Percentiles rank a stretch among this genome's conserved stretches.
These are phyloP conservation scores for Rhagologus leucostigma DNA, from an alignment of 2,113 vertebrate genomes.

Conservation along the genomic window DNA sequence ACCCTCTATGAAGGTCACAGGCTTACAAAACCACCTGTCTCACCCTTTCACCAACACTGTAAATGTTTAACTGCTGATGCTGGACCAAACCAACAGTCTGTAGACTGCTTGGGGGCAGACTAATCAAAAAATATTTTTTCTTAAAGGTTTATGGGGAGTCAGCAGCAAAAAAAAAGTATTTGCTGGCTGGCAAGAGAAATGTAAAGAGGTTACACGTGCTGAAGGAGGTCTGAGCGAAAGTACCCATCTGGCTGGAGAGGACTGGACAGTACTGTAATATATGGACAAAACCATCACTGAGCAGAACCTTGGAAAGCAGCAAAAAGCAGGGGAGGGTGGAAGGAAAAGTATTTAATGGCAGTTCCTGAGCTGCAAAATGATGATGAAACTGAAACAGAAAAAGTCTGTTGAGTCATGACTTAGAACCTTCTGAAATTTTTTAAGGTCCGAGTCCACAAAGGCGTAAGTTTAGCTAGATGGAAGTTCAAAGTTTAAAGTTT, in stretches of 20 bases:
- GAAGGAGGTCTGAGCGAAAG: background rate
- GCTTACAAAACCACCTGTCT: background rate
- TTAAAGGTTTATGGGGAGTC: background rate
- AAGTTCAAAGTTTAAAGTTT: background rate
- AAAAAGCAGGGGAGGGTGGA: background rate
- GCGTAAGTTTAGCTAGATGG: background rate
- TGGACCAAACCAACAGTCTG: background rate
- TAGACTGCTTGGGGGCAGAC: background rate
- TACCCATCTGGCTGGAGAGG: background rate
- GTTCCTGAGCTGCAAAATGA: background rate
- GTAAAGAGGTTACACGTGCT: rapidly evolving
- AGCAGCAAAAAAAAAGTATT: background rate
- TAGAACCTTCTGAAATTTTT: background rate
- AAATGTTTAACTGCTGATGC: background rate
- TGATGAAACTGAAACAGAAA: background rate
- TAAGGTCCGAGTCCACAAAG: background rate
- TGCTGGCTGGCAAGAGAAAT: background rate
- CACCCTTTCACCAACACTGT: background rate
- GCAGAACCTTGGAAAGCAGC: background rate
- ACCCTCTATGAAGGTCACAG: background rate
- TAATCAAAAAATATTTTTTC: background rate
- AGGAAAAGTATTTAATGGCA: background rate
- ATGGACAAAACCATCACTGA: background rate
- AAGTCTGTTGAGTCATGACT: background rate
- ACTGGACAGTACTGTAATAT: rapidly evolving